These are phyloP conservation scores for Pandemis cinnamomeana DNA, from an alignment of 2,888 invertebrate species.

Conservation along the genomic window DNA sequence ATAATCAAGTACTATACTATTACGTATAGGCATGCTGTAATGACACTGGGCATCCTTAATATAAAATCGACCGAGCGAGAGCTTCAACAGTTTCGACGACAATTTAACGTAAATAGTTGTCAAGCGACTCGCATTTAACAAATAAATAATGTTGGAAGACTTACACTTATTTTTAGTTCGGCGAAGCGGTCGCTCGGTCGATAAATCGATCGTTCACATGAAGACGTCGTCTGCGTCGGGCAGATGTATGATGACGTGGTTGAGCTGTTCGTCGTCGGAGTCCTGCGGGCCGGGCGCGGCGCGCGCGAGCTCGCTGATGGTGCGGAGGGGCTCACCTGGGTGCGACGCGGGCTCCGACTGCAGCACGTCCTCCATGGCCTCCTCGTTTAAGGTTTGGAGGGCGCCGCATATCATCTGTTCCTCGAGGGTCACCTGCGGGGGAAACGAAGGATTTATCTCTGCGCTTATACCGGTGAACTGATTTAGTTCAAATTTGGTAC, in stretches of 20 bases:
- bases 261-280: slow-evolving; percentile 46
- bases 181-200: neutral
- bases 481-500: too few species aligned
- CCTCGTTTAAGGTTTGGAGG: slow-evolving; percentile 95
- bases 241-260: slow-evolving; percentile 68
- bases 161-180: neutral
- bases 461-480: too few species aligned
- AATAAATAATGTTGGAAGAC: too few species aligned
- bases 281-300: slow-evolving; percentile 49
- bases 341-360: slow-evolving; percentile 87
- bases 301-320: slow-evolving; percentile 65
- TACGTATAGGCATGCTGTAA: neutral
- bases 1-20: neutral
- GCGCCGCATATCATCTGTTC: slow-evolving; percentile 98
- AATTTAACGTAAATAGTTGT: neutral
- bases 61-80: neutral
- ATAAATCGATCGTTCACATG: slow-evolving; percentile 49
- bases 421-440: slow-evolving; percentile 92
- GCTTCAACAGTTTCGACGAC: neutral
- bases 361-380: slow-evolving; percentile 95
- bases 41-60: neutral
- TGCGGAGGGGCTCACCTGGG: slow-evolving; percentile 81
- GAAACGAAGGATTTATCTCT: neutral
- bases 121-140: too few species aligned
- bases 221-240: slow-evolving; percentile 65